Evolutionary conservation across 2,888 invertebrate genomes (phyloP).

Genomic region (Exephanes ischioxanthus): DNA sequence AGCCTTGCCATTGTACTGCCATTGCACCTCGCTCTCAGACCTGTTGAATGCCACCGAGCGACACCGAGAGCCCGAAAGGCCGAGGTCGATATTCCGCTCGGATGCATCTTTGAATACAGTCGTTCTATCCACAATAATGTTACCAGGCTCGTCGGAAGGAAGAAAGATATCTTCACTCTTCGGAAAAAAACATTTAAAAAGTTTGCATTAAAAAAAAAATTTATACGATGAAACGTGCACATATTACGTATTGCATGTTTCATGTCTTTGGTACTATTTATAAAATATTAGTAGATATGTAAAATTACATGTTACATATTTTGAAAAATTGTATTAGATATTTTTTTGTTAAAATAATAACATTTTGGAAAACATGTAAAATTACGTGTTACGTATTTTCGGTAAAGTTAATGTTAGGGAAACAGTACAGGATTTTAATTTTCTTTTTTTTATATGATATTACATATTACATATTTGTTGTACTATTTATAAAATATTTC

Average conservation of each 20-base stretch:
- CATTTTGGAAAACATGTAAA: no score
- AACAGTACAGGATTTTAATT: no score
- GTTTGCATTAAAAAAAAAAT: background rate
- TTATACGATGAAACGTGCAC: no score
- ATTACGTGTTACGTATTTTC: no score
- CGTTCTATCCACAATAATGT: slow-evolving; percentile 28
- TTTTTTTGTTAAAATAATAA: no score
- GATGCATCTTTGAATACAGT: slow-evolving; percentile 19
- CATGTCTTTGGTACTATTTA: background rate
- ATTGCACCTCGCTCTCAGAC: slow-evolving; percentile 44
- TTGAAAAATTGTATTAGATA: no score
- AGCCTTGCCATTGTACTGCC: slow-evolving; percentile 47
- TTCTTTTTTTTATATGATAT: no score
- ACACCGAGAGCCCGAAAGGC: background rate
- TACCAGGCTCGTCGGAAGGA: background rate
- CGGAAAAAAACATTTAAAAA: background rate
- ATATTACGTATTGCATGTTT: background rate
- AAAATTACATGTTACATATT: no score
- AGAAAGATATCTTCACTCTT: background rate
- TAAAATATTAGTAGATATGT: no score
- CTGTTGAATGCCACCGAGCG: slow-evolving; percentile 55
- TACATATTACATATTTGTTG: no score
- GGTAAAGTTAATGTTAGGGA: no score
- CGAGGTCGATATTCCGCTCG: slow-evolving; percentile 57
- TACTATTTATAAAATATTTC: no score